Conservation (phyloP, 2,797 vertebrate species). For the Oreochromis grahami region DNA sequence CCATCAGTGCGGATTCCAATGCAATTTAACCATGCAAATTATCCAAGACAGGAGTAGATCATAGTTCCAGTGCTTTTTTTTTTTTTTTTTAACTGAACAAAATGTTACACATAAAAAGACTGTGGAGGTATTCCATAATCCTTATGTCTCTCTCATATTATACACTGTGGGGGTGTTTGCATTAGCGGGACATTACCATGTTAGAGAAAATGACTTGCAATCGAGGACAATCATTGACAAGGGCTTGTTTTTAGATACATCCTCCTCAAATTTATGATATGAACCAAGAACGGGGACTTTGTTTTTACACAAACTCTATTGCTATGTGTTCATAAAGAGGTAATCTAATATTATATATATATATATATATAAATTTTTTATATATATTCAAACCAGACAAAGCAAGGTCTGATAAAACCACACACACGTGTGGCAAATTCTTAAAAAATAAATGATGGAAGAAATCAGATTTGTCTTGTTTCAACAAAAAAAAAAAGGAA, state of each 20-base stretch:
- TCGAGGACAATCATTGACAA: conserved; percentile 38
- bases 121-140: conserved; percentile 91
- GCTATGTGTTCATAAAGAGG: conserved; percentile 75
- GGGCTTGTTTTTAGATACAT: conserved; percentile 37
- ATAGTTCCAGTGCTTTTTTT: conserved; percentile 97
- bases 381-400: conserved; percentile 62
- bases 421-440: conserved; percentile 36
- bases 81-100: conserved; percentile 78
- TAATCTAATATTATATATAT: conserved; percentile 57
- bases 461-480: conserved; percentile 72
- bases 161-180: conserved; percentile 64
- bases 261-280: conserved; percentile 62
- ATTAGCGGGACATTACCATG: conserved; percentile 53
- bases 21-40: conserved; percentile 96
- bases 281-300: conserved; percentile 71
- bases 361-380: not conserved
- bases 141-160: conserved; percentile 68
- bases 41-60: conserved; percentile 87
- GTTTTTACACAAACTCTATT: conserved; percentile 60
- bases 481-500: conserved; percentile 57
- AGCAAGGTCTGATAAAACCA: conserved; percentile 69
- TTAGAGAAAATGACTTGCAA: conserved; percentile 39
- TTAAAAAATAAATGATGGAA: conserved; percentile 66
- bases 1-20: conserved; percentile 97
- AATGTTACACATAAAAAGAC: conserved; percentile 84